phyloP scores from a whole-genome alignment of 1,140 invertebrate genomes.

The Aphidius ervi region DNA sequence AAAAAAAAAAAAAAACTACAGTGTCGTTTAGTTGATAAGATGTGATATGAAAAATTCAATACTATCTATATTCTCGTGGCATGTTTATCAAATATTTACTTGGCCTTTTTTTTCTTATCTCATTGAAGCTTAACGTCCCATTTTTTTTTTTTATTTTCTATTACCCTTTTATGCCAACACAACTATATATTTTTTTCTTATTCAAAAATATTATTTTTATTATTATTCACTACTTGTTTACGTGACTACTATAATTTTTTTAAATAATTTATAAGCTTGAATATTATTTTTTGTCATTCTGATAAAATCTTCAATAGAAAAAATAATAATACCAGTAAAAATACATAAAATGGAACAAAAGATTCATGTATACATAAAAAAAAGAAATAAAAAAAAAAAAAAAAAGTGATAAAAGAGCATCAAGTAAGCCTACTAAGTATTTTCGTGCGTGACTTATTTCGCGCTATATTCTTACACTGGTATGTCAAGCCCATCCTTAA shows the following conservation, averaged over 20 bases:
- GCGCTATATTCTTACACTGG: no score
- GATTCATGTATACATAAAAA: no score
- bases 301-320: conserved; percentile 1
- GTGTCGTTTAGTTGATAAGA: no score
- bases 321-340: conserved; percentile 2
- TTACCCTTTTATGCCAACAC: neutral
- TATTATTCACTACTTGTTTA: neutral
- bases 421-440: neutral
- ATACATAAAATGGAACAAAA: no score
- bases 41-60: no score
- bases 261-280: conserved; percentile 9
- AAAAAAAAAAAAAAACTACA: neutral
- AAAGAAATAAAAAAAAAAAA: neutral
- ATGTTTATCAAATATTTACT: conserved; percentile 33
- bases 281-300: neutral
- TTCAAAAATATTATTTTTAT: neutral
- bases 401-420: neutral
- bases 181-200: neutral
- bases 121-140: conserved; percentile 31
- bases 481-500: no score
- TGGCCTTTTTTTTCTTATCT: conserved; percentile 31
- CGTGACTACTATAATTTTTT: neutral
- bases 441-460: neutral
- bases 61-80: no score
- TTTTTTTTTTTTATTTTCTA: conserved; percentile 18